phyloP scores from a whole-genome alignment of 2,797 vertebrate genomes.

The Remorina albescens region DNA sequence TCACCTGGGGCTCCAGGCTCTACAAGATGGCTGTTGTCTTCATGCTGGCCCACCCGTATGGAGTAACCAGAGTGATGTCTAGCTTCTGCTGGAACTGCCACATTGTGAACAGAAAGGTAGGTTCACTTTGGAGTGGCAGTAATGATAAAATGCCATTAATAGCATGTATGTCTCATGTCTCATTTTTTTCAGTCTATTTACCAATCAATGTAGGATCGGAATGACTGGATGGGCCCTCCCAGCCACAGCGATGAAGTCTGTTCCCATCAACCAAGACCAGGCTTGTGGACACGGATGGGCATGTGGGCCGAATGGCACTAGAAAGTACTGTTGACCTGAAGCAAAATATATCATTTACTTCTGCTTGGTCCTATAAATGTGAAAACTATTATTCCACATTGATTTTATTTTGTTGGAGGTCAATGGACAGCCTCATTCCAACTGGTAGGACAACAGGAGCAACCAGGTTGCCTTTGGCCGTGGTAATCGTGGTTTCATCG shows the following conservation, averaged over 20 bases:
- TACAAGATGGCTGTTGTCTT: slow-evolving; percentile 92
- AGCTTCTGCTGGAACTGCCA: slow-evolving; percentile 91
- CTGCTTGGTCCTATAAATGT: background rate
- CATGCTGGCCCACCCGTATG: slow-evolving; percentile 96
- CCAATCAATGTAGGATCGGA: slow-evolving; percentile 88
- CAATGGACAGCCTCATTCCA: slow-evolving; percentile 86
- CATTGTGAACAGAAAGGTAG: slow-evolving; percentile 87
- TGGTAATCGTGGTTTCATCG: slow-evolving; percentile 91
- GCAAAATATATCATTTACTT: background rate
- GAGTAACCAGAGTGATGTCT: slow-evolving; percentile 93
- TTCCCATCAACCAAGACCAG: slow-evolving; percentile 89
- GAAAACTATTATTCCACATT: background rate
- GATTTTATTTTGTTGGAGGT: slow-evolving; percentile 75
- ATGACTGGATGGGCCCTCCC: slow-evolving; percentile 93
- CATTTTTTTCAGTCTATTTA: background rate
- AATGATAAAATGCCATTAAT: fast-evolving
- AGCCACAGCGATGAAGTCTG: slow-evolving; percentile 87
- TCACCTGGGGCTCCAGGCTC: slow-evolving; percentile 91
- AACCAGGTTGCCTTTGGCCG: slow-evolving; percentile 96
- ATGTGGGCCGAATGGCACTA: slow-evolving; percentile 96
- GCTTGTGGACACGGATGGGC: slow-evolving; percentile 95
- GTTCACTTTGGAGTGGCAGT: background rate
- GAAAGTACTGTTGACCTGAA: background rate
- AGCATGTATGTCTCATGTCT: fast-evolving
- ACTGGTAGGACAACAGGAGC: slow-evolving; percentile 96